phyloP scores from a whole-genome alignment of 2,797 vertebrate species.

The Sebastes cheni region DNA sequence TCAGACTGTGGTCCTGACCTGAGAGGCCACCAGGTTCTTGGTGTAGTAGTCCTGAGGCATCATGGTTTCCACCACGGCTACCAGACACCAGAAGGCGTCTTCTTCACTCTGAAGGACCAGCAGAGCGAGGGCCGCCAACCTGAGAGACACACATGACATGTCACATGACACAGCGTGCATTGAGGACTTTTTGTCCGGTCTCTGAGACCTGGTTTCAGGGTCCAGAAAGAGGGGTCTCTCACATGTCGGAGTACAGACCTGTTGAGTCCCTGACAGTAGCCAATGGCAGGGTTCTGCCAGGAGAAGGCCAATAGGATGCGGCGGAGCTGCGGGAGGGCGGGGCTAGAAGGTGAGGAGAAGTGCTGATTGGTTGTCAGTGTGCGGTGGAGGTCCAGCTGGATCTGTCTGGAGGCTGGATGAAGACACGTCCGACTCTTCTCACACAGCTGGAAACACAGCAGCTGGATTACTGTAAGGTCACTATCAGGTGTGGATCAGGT shows the following conservation, averaged over 20 bases:
- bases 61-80: constrained; percentile 90
- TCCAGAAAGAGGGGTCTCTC: neutral
- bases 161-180: neutral
- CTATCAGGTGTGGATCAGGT: neutral
- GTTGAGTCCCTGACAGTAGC: constrained; percentile 95
- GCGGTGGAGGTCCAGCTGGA: constrained; percentile 93
- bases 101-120: constrained; percentile 92
- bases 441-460: constrained; percentile 75
- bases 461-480: neutral
- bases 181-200: neutral
- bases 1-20: constrained; percentile 77
- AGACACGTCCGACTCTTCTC: constrained; percentile 78
- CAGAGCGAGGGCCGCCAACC: constrained; percentile 91
- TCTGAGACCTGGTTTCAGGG: neutral
- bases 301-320: constrained; percentile 92
- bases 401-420: constrained; percentile 90
- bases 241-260: constrained; percentile 75
- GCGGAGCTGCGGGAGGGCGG: constrained; percentile 87
- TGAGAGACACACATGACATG: constrained; percentile 55
- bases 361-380: constrained; percentile 91
- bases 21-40: constrained; percentile 89
- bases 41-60: constrained; percentile 95
- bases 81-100: constrained; percentile 93
- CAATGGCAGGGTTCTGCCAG: constrained; percentile 91
- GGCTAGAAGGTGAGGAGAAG: constrained; percentile 89